Percentiles rank a stretch among this genome's conserved stretches.
Conservation (phyloP, 2,797 vertebrate species). For the Danio albolineatus region DNA sequence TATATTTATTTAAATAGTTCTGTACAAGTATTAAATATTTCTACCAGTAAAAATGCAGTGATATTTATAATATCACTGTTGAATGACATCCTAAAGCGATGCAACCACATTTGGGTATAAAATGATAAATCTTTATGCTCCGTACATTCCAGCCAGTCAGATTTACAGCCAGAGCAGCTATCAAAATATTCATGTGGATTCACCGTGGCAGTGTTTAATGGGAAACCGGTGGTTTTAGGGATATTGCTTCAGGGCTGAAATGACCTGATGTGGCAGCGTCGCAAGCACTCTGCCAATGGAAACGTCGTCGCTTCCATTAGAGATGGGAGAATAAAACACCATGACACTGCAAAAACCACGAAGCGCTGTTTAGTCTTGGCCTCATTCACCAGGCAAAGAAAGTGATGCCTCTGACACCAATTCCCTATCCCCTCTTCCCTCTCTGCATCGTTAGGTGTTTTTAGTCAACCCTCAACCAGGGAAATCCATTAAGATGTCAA, state of each 20-base stretch:
- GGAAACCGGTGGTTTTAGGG: conserved; percentile 10
- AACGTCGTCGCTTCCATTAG: not conserved
- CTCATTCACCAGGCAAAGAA: not conserved
- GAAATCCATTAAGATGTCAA: conserved; percentile 73
- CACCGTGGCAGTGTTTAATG: not conserved
- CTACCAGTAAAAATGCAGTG: not conserved
- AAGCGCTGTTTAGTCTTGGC: not conserved
- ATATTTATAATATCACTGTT: not conserved
- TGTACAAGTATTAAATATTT: not conserved
- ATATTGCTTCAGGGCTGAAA: conserved; percentile 10
- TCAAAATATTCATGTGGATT: conserved; percentile 25
- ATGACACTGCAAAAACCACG: conserved; percentile 17
- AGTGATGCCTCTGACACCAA: conserved; percentile 6
- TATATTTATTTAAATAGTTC: too few relatives aligned
- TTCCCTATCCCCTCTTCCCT: not conserved
- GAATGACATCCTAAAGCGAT: not conserved
- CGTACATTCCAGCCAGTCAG: not conserved
- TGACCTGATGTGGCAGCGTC: conserved; percentile 9
- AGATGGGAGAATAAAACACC: not conserved
- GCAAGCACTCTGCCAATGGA: conserved; percentile 5
- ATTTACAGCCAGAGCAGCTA: not conserved
- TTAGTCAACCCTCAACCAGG: conserved; percentile 43
- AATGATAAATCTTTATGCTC: not conserved
- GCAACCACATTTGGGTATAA: not conserved
- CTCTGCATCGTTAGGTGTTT: not conserved